These are phyloP conservation scores for Micropoecilia bifurca DNA, from an alignment of 2,797 vertebrate genomes.

Conservation along the genomic window DNA sequence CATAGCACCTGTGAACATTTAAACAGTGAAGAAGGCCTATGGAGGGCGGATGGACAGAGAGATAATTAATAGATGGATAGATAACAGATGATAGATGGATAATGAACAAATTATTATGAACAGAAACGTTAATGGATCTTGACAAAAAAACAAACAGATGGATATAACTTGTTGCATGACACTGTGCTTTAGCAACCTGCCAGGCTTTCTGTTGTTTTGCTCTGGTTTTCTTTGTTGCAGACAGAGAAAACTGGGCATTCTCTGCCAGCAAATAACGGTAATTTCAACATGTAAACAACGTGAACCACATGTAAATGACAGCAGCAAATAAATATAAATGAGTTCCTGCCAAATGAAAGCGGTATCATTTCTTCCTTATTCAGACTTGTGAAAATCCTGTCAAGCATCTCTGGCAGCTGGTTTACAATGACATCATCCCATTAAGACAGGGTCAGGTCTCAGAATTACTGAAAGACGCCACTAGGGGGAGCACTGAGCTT, in stretches of 20 bases:
- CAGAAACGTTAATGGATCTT: background rate
- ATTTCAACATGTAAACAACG: background rate
- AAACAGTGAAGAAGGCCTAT: background rate
- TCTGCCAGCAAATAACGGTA: background rate
- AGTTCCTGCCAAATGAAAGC: background rate
- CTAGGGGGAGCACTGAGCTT: constrained; percentile 65
- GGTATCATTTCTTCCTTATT: background rate
- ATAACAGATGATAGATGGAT: background rate
- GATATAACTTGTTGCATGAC: background rate
- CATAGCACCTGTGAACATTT: background rate
- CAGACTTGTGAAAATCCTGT: constrained; percentile 43
- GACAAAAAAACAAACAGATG: background rate
- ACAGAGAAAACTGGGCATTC: background rate
- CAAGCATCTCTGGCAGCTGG: constrained; percentile 27
- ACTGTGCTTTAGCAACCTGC: background rate
- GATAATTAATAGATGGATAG: background rate
- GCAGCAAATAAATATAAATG: background rate
- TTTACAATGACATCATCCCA: constrained; percentile 70
- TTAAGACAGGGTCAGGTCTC: constrained; percentile 9
- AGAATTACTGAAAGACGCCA: constrained; percentile 38
- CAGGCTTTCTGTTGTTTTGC: background rate
- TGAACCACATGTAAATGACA: background rate
- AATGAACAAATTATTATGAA: background rate
- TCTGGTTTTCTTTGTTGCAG: background rate
- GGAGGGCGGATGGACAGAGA: background rate